Evolutionary conservation across 2,797 vertebrate species (phyloP).

Genomic region (Schizothorax lantsangensis): DNA sequence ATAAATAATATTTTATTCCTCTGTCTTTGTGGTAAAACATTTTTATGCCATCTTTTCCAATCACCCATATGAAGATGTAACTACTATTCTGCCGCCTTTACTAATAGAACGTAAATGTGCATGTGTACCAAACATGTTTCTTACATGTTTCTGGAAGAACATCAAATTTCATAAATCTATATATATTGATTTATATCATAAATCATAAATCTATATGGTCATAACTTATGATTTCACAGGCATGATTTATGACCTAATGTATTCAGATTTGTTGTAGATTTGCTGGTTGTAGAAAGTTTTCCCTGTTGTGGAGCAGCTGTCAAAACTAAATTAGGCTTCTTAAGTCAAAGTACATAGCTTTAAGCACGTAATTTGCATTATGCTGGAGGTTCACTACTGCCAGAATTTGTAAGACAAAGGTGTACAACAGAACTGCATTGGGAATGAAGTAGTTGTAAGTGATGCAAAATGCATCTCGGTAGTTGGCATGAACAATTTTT

Average conservation of each 20-base stretch:
- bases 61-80: neutral
- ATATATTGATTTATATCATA: neutral
- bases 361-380: neutral
- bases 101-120: neutral
- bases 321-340: no score
- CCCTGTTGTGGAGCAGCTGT: no score
- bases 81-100: neutral
- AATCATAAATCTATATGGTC: neutral
- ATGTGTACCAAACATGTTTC: neutral
- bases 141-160: neutral
- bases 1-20: slow-evolving; percentile 77
- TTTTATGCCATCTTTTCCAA: neutral
- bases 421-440: neutral
- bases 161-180: neutral
- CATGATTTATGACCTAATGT: neutral
- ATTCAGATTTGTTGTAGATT: no score
- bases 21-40: neutral
- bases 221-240: neutral
- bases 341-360: neutral
- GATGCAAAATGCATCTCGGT: neutral
- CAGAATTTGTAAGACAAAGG: neutral
- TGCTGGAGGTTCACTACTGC: neutral
- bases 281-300: no score
- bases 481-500: neutral
- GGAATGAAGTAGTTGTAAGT: neutral